Evolutionary conservation across 1,140 invertebrate species (phyloP).

Genomic region (Lepidostoma basale): DNA sequence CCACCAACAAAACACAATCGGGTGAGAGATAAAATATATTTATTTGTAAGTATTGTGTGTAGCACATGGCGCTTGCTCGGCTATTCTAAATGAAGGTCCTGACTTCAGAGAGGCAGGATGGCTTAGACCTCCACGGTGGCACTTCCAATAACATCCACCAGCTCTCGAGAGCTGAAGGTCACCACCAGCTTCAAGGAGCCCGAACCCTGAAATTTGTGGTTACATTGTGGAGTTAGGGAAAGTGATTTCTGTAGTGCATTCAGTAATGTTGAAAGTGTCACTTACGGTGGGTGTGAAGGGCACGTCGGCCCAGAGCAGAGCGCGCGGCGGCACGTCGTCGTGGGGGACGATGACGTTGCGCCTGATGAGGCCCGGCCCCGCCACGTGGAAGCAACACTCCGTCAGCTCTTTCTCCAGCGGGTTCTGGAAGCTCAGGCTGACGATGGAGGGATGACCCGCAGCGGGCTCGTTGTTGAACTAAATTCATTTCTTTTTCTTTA

Average conservation of each 20-base stretch:
- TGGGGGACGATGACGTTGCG: slow-evolving; percentile 62
- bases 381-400: slow-evolving; percentile 70
- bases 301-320: slow-evolving; percentile 59
- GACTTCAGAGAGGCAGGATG: no score
- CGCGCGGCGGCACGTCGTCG: slow-evolving; percentile 61
- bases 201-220: slow-evolving; percentile 47
- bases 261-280: background rate
- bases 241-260: background rate
- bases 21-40: no score
- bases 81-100: no score
- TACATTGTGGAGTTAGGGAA: background rate
- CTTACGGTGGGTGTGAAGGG: slow-evolving; percentile 61
- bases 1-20: no score
- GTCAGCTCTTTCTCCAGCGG: slow-evolving; percentile 68
- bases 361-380: slow-evolving; percentile 68
- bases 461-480: slow-evolving; percentile 65
- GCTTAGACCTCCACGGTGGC: slow-evolving; percentile 53
- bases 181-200: slow-evolving; percentile 66
- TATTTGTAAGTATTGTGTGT: no score
- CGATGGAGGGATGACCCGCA: slow-evolving; percentile 61
- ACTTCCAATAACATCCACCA: slow-evolving; percentile 70
- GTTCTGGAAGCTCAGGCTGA: slow-evolving; percentile 71
- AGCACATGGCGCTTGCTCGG: no score
- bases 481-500: no score
- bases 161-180: slow-evolving; percentile 69